These are phyloP conservation scores for Sceloporus tristichus DNA, from an alignment of 2,113 vertebrate species.

Conservation along the genomic window DNA sequence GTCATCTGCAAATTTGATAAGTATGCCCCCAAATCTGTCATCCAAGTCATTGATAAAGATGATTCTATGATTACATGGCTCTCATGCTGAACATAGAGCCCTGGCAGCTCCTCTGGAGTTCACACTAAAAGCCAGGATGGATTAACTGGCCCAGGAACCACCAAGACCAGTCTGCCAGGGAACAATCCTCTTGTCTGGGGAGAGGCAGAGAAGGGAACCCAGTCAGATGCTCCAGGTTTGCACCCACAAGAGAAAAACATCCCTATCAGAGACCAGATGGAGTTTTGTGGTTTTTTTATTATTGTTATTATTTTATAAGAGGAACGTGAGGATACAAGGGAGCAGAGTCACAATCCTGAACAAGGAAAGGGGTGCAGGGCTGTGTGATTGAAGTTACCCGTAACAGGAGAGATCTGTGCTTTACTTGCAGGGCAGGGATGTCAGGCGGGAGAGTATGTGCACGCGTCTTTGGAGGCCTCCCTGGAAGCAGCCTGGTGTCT, in stretches of 20 bases:
- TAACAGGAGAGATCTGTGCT: slow-evolving; percentile 84
- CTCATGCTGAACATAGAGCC: no score
- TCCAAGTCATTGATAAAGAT: no score
- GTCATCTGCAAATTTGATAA: no score
- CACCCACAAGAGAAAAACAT: no score
- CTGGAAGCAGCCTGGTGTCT: slow-evolving; percentile 40
- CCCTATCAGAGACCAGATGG: no score
- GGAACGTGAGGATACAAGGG: neutral
- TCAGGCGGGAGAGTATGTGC: slow-evolving; percentile 54
- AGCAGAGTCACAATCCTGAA: slow-evolving; percentile 70
- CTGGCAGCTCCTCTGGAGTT: no score
- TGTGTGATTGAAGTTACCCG: slow-evolving; percentile 74
- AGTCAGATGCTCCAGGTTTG: neutral
- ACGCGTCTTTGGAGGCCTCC: slow-evolving; percentile 27
- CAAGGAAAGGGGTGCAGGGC: slow-evolving; percentile 55
- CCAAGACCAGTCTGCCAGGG: neutral
- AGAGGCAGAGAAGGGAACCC: neutral
- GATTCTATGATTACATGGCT: no score
- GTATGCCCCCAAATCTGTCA: no score
- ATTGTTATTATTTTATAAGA: slow-evolving; percentile 71
- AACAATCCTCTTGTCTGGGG: neutral
- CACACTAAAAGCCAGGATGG: no score
- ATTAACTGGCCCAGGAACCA: no score
- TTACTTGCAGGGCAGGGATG: slow-evolving; percentile 75
- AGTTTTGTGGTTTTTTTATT: slow-evolving; percentile 2